Evolutionary conservation across 2,113 vertebrate species (phyloP), one percentile per base, ranked within the genome.

Genomic region (Hydrolagus affinis): DNA sequence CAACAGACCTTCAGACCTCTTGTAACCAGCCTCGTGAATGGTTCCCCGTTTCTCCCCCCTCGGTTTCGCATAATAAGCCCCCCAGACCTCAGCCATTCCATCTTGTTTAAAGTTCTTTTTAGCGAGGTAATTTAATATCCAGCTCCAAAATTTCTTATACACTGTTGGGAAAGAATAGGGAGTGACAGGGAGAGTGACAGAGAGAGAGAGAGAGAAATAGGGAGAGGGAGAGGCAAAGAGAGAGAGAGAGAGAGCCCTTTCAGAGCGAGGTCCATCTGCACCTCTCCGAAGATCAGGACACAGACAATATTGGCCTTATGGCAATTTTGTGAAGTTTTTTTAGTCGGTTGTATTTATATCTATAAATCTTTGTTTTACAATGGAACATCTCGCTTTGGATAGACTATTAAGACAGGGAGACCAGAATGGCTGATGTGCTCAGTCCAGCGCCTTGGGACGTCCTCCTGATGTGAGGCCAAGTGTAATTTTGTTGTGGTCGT

Each of bases 1-100:
- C 85, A 87, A 87, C 89, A 88, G 89, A 90, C 90, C 88, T 83
- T 88, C 88, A 88, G 90, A 90, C 89, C 90, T 89, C 88, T 44
- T 89, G 88, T 87, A 71, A 85, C 0, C 78, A 83, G 71, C 86
- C 89, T 88, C 86, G 85, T 28, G 89, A 86, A 88, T 87, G 78
- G 78, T 83, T 83, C 60, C 77, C 62, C 23, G 21, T 44, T 44
- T 44, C 62, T 88, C 87, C 88, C 86, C 87, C 85, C 87, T 86
- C 4, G 69, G 89, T 89, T n/a, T 88, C 86, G 90, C 87, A 89
- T 86, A 87, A 89, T 89, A 89, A 89, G 88, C 87, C 87, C 87
- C 87, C 44, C 87, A 87, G 88, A 85, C 60, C 87, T 44, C 85
- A 57, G 62, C 77, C 75, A 44, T 44, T 44, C 44, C 15, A 17